Evolutionary conservation across 2,113 vertebrate genomes (phyloP), one percentile per base, ranked within the genome.

Genomic region (Scolopax mira): DNA sequence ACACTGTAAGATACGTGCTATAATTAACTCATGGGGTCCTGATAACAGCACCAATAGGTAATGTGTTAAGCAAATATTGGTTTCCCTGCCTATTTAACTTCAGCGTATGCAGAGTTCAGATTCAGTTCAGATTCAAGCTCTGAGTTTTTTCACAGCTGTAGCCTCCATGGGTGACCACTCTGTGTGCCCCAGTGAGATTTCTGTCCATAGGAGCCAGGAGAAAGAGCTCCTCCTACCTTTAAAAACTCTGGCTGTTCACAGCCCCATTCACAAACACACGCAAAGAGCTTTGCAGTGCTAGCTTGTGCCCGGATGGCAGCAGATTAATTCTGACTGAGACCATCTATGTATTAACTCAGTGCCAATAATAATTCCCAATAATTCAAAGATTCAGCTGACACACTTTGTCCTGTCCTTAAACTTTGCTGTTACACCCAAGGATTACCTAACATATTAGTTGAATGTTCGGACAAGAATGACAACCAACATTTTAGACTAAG

Each of bases 321-420:
- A 79, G 33, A 69, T 79, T 60, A 55, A 65, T 87, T 49, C 66
- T 89, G 73, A 5, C 31, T 81, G 48, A 31, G 33, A 79, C 49
- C 39, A 49, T 46, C 46, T 57, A 3, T 46, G n/a, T 82, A 48
- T 75, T 79, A 78, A 46, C 33, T 94, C 21, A 3, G 24, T 55
- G 77, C 55, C 48, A 75, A 61, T 86, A 93, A 60, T 31, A 73
- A 48, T 73, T 77, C 78, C 94, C 35, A 88, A 71, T 22, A 70
- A 60, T 82, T 62, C 41, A 67, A 85, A 92, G 61, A 58, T 73
- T 72, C 60, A 92, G 58, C n/a, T 91, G 80, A 83, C 54, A 73
- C 11, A 3, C 55, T 79, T 92, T 83, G 33, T 91, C 55, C 58
- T 89, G 80, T 82, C 54, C 52, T 49, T 87, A 80, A 90, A 80